Percentiles rank a stretch among this genome's conserved stretches.
Conservation (phyloP, 2,888 invertebrate species). For the Drosophila silvestris region DNA sequence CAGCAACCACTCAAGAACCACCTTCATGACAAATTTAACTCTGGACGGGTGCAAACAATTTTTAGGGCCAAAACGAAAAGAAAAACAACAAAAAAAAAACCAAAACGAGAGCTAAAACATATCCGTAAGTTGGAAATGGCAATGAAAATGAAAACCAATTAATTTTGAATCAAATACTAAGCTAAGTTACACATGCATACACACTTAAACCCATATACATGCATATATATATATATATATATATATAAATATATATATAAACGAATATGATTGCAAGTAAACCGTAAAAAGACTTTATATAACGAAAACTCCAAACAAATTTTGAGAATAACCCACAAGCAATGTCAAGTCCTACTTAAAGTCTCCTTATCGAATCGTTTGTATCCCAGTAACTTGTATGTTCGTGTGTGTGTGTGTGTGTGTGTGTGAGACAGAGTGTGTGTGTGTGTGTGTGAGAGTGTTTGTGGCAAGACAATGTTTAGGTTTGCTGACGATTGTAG, state of each 20-base stretch:
- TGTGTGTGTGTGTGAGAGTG: background rate
- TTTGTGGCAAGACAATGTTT: background rate
- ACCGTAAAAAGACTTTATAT: conserved; percentile 24
- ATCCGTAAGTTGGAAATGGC: conserved; percentile 46
- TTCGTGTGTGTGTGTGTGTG: background rate
- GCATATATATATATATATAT: background rate
- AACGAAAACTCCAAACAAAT: conserved; percentile 21
- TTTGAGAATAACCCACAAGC: conserved; percentile 11
- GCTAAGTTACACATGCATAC: conserved; percentile 8
- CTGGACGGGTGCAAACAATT: conserved; percentile 28
- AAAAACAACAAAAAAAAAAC: background rate
- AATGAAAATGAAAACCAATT: conserved; percentile 18
- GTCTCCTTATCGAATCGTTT: conserved; percentile 1
- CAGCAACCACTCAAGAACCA: conserved; percentile 46
- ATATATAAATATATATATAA: conserved; percentile 1
- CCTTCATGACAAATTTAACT: conserved; percentile 24
- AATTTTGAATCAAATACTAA: conserved; percentile 12
- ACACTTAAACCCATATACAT: conserved; percentile 15
- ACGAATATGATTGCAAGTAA: conserved; percentile 8
- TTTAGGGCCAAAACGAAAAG: background rate
- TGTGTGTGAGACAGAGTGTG: background rate
- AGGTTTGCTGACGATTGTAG: conserved; percentile 21
- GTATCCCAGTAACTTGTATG: conserved; percentile 1
- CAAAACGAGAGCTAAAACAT: conserved; percentile 32
- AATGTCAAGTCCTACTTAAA: conserved; percentile 26